These are phyloP conservation scores for Odontomachus brunneus DNA, from an alignment of 1,140 invertebrate genomes.

Conservation along the genomic window DNA sequence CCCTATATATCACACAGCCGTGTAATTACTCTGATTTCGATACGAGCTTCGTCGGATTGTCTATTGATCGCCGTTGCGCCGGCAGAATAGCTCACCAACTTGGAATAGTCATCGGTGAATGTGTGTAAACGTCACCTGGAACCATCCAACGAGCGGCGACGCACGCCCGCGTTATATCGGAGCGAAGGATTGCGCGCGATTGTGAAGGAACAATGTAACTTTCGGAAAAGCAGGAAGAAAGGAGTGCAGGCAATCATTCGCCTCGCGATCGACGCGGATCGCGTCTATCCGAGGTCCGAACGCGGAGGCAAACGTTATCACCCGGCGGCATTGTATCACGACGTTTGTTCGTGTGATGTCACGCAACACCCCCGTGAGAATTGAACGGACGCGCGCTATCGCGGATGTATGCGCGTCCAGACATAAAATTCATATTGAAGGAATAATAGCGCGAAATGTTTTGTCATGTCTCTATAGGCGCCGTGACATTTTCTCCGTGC, in stretches of 20 bases:
- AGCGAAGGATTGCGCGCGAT: conserved; percentile 40
- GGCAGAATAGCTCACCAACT: conserved; percentile 44
- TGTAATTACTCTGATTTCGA: conserved; percentile 61
- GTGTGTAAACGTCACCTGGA: conserved; percentile 37
- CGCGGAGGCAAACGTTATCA: conserved; percentile 17
- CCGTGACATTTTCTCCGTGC: neutral
- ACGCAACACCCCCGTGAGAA: neutral
- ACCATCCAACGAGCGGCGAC: neutral
- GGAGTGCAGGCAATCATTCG: conserved; percentile 5
- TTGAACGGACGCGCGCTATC: conserved; percentile 25
- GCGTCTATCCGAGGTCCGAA: conserved; percentile 11
- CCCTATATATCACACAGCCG: conserved; percentile 31
- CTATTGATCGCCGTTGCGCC: conserved; percentile 39
- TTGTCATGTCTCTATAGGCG: neutral
- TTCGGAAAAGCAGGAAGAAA: conserved; percentile 6
- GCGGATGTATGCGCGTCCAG: neutral
- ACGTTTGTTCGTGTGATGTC: conserved; percentile 10
- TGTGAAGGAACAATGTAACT: conserved; percentile 22
- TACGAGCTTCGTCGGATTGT: conserved; percentile 44
- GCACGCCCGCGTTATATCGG: neutral
- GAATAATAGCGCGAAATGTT: neutral
- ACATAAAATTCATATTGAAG: neutral
- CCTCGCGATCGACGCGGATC: conserved; percentile 14
- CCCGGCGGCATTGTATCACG: neutral
- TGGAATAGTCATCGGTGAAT: conserved; percentile 28